phyloP scores from a whole-genome alignment of 2,888 invertebrate genomes.

The Drosophila lutescens region DNA sequence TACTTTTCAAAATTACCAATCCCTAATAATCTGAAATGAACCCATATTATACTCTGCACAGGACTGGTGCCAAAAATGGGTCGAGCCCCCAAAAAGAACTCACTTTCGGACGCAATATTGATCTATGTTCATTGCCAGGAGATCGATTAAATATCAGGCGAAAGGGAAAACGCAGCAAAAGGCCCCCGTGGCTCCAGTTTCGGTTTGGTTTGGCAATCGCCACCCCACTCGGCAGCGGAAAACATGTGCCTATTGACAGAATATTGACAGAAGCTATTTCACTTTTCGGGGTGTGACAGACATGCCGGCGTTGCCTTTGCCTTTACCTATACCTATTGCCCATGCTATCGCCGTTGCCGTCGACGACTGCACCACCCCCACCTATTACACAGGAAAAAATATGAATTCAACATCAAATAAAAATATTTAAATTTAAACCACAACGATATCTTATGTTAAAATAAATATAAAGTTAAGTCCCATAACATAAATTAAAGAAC shows the following conservation, averaged over 20 bases:
- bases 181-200: constrained; percentile 10
- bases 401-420: no score
- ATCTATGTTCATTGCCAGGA: constrained; percentile 43
- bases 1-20: background rate
- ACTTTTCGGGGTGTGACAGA: constrained; percentile 72
- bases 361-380: constrained; percentile 38
- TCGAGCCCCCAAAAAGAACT: constrained; percentile 31
- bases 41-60: background rate
- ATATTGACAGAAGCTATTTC: constrained; percentile 82
- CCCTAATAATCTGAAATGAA: no score
- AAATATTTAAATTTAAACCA: no score
- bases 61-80: constrained; percentile 20
- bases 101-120: constrained; percentile 33
- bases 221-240: constrained; percentile 51
- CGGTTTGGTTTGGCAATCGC: constrained; percentile 23
- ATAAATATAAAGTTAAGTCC: no score
- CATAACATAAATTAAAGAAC: no score
- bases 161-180: constrained; percentile 56
- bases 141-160: constrained; percentile 67
- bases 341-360: constrained; percentile 34
- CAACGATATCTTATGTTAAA: no score
- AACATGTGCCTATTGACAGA: constrained; percentile 80
- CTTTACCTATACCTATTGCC: constrained; percentile 33
- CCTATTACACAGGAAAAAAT: background rate
- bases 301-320: constrained; percentile 52